Conservation (phyloP, 2,797 vertebrate genomes). For the Ateles fusciceps region DNA sequence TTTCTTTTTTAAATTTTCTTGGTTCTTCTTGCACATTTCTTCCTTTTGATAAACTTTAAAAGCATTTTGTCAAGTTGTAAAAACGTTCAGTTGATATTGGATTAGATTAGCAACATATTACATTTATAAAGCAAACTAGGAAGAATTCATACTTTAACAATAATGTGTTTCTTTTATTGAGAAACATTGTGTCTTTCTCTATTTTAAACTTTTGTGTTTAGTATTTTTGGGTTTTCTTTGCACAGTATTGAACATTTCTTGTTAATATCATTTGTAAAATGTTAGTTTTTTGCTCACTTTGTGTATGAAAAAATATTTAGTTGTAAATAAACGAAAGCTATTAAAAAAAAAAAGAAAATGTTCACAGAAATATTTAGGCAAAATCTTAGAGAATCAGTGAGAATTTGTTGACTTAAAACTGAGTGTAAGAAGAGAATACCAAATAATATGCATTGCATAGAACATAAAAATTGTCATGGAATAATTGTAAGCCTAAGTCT, state of each 20-base stretch:
- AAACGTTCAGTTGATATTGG: neutral
- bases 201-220: neutral
- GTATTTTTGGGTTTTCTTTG: neutral
- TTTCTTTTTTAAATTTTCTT: constrained; percentile 21
- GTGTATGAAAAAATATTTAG: neutral
- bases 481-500: neutral
- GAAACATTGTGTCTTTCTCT: neutral
- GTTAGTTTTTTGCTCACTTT: neutral
- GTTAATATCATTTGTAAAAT: neutral
- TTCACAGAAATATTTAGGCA: neutral
- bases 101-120: constrained; percentile 28
- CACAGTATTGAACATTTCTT: neutral
- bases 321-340: neutral
- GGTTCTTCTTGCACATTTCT: neutral
- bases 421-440: neutral
- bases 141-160: constrained; percentile 23
- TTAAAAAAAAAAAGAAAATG: too few species aligned
- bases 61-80: constrained; percentile 45
- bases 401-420: neutral
- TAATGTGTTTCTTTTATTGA: neutral
- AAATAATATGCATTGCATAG: neutral
- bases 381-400: neutral
- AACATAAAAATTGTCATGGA: neutral
- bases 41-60: constrained; percentile 41
- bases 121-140: constrained; percentile 36